phyloP scores from a whole-genome alignment of 2,888 invertebrate species.

The Alloscopus bannaensis region DNA sequence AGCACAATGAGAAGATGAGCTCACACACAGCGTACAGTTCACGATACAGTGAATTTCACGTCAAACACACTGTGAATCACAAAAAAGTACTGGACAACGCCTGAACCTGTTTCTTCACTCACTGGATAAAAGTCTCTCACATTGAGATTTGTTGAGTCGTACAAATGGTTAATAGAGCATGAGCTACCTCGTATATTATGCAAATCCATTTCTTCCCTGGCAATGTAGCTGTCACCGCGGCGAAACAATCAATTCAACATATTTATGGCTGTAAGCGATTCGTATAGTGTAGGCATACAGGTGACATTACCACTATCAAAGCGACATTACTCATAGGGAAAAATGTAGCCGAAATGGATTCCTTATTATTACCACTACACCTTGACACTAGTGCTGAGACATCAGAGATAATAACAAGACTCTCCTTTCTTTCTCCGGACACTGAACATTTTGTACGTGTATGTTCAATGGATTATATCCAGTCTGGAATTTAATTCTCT shows the following conservation, averaged over 20 bases:
- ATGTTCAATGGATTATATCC: too few relatives aligned
- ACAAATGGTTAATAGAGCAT: too few relatives aligned
- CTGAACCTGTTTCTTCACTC: slow-evolving; percentile 45
- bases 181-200: not conserved
- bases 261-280: slow-evolving; percentile 10
- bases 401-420: slow-evolving; percentile 1
- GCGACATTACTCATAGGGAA: slow-evolving; percentile 12
- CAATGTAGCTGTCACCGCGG: not conserved
- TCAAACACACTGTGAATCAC: too few relatives aligned
- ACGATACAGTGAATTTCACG: too few relatives aligned
- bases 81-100: slow-evolving; percentile 49
- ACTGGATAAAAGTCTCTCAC: not conserved
- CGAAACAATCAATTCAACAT: slow-evolving; percentile 1
- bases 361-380: not conserved
- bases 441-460: too few relatives aligned
- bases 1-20: too few relatives aligned
- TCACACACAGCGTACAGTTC: too few relatives aligned
- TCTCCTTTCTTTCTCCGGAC: too few relatives aligned
- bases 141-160: not conserved
- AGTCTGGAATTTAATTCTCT: too few relatives aligned
- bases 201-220: slow-evolving; percentile 11
- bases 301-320: slow-evolving; percentile 4
- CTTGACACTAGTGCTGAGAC: too few relatives aligned
- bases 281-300: not conserved
- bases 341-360: not conserved